These are phyloP conservation scores for Sphaerophoria taeniata DNA, from an alignment of 2,888 invertebrate species.

Conservation along the genomic window DNA sequence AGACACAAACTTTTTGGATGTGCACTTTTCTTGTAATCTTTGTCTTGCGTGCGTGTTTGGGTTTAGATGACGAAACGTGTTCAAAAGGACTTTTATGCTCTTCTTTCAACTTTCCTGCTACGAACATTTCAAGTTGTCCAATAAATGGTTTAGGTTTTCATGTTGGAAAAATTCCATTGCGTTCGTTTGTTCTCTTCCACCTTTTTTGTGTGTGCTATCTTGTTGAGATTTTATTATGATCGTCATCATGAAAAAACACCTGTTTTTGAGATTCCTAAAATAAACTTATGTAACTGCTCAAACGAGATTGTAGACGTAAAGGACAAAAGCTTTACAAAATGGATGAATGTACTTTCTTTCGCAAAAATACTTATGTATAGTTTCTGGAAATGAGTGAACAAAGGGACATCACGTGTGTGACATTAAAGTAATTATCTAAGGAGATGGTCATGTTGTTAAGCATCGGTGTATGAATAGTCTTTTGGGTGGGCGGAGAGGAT, in stretches of 20 bases:
- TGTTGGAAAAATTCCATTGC: conserved; percentile 9
- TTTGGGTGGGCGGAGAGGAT: not conserved
- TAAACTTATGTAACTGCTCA: conserved; percentile 28
- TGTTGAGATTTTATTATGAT: conserved; percentile 57
- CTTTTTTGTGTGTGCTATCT: conserved; percentile 37
- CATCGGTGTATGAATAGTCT: not conserved
- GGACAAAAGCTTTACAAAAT: conserved; percentile 34
- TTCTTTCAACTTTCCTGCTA: conserved; percentile 36
- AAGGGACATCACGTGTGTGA: conserved; percentile 33
- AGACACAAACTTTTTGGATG: conserved; percentile 31
- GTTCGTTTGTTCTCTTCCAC: not conserved
- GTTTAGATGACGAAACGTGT: conserved; percentile 51
- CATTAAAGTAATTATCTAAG: conserved; percentile 69
- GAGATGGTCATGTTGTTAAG: conserved; percentile 33
- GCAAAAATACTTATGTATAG: conserved; percentile 49
- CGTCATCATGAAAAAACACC: conserved; percentile 64
- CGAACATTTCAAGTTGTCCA: conserved; percentile 67
- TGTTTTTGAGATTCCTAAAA: conserved; percentile 63
- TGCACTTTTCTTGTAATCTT: conserved; percentile 64
- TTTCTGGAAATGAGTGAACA: conserved; percentile 34
- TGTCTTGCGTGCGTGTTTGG: conserved; percentile 17
- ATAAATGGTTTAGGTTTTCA: conserved; percentile 41
- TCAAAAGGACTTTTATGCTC: conserved; percentile 61
- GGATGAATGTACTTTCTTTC: conserved; percentile 30
- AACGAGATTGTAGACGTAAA: conserved; percentile 40